Evolutionary conservation across 2,797 vertebrate genomes (phyloP).

Genomic region (Pelobates cultripes): DNA sequence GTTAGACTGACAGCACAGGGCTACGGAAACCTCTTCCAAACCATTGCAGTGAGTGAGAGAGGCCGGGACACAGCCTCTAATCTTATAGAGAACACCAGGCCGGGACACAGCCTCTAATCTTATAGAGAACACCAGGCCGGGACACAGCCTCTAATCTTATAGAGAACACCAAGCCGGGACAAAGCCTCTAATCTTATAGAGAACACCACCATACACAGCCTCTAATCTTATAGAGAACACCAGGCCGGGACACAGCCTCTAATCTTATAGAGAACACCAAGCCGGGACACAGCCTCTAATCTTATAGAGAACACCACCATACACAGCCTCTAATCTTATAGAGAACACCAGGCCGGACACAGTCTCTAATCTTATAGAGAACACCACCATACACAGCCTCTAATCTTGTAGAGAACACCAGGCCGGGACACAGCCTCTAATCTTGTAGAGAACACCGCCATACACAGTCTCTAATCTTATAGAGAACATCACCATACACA

Average conservation of each 20-base stretch:
- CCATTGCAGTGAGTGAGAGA: conserved; percentile 42
- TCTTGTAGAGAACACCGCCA: not conserved
- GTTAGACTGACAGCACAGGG: conserved; percentile 92
- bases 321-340: not conserved
- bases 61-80: conserved; percentile 48
- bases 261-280: not conserved
- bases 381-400: not conserved
- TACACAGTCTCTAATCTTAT: not conserved
- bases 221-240: not conserved
- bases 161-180: not conserved
- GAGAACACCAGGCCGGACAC: not conserved
- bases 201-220: not conserved
- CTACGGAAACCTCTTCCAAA: conserved; percentile 78
- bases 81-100: not conserved
- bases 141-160: not conserved
- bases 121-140: not conserved
- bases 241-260: not conserved
- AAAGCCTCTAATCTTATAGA: not conserved
- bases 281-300: not conserved
- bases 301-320: not conserved
- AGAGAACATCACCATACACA: not conserved
- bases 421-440: not conserved
- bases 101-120: not conserved
- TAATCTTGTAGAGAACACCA: not conserved
- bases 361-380: not conserved